Evolutionary conservation across 2,113 vertebrate genomes (phyloP), one percentile per base, ranked within the genome.

Genomic region (Onychorhynchus coronatus): DNA sequence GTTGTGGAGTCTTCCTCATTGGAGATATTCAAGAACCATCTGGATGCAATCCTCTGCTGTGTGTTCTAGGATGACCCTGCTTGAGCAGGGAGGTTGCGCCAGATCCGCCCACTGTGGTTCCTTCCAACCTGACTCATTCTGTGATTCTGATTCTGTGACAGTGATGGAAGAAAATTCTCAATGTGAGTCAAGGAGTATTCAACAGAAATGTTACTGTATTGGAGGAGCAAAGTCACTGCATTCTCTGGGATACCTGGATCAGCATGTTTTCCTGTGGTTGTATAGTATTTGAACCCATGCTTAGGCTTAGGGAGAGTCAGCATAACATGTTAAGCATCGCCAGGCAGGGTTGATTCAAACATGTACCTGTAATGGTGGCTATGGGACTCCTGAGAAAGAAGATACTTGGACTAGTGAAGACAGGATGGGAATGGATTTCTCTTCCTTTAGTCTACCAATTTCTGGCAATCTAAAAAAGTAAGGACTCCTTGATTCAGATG

Each of bases 101-200:
- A 1, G 14, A 27, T 19, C 16, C 13, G 22, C 11, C 23, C 3
- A 1, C 4, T 62, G 39, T 19, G 14, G 14, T 62, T 24, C 17
- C 18, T 49, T 83, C 30, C n/a, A 62, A 27, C 14, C 18, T 49
- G 25, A 76, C 14, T 30, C 20, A 18, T 53, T 25, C 61, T 52
- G 27, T 44, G 35, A 37, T 30, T 53, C 52, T 53, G 52, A 35
- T 46, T 23, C 46, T 62, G 30, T 62, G 62, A 68, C 63, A 50
- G 17, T 14, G n/a, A 53, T 66, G 37, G 53, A 73, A 63, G 28
- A 55, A 70, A 77, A 41, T 61, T 66, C n/a, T 79, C 42, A 17
- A 0, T 4, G 3, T 44, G 24, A 75, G 12, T 15, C 0, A 0
- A 39, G 27, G 19, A 47, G 17, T 17, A 23, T 52, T 72, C 61